phyloP scores from a whole-genome alignment of 2,888 invertebrate genomes.

The Epinotia bilunana region DNA sequence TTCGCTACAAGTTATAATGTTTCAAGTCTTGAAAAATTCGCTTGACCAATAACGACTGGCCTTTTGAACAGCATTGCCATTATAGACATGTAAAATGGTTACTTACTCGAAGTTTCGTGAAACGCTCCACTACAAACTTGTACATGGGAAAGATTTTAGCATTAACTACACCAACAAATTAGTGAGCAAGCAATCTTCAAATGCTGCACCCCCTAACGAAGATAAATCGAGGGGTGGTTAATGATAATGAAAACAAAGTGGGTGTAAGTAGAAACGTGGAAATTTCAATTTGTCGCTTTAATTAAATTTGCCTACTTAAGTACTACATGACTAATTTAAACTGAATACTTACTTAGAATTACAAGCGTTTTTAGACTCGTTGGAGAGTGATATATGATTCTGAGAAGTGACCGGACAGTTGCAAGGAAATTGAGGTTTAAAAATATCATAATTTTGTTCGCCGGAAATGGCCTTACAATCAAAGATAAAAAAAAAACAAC shows the following conservation, averaged over 20 bases:
- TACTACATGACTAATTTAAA: conserved; percentile 33
- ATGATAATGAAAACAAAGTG: conserved; percentile 75
- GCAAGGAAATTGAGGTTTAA: neutral
- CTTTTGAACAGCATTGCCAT: too few relatives aligned
- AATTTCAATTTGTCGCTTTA: conserved; percentile 72
- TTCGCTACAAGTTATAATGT: too few relatives aligned
- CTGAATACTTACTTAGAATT: conserved; percentile 8
- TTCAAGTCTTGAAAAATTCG: too few relatives aligned
- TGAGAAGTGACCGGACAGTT: too few relatives aligned
- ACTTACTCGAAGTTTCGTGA: too few relatives aligned
- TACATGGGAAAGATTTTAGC: conserved; percentile 23
- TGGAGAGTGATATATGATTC: conserved; percentile 8
- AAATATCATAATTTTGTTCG: neutral
- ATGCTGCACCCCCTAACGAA: conserved; percentile 61
- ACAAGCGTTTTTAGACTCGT: conserved; percentile 30
- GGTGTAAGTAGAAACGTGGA: conserved; percentile 59
- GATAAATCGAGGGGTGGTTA: conserved; percentile 68
- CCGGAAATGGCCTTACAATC: too few relatives aligned
- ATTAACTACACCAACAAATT: conserved; percentile 36
- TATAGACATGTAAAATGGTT: too few relatives aligned
- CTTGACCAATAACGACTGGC: too few relatives aligned
- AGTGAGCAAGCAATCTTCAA: conserved; percentile 46
- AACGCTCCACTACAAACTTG: neutral
- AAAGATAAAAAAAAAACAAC: too few relatives aligned
- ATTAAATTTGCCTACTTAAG: conserved; percentile 59